Evolutionary conservation across 2,888 invertebrate genomes (phyloP).

Genomic region (Baccha elongata): DNA sequence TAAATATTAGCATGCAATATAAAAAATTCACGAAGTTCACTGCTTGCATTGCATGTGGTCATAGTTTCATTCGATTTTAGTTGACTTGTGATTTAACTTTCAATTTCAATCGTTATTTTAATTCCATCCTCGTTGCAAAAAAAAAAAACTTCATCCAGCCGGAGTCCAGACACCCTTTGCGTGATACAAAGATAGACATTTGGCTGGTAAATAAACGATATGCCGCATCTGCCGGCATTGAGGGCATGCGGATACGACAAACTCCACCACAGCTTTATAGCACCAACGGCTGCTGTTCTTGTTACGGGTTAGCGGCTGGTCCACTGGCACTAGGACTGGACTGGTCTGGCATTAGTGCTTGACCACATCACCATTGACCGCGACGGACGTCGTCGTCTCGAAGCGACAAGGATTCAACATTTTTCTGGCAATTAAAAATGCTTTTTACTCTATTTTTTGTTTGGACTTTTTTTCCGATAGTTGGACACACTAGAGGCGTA

Average conservation of each 20-base stretch:
- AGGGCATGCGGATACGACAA: slow-evolving; percentile 35
- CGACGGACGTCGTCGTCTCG: slow-evolving; percentile 6
- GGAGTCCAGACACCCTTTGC: slow-evolving; percentile 56
- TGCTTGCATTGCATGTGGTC: background rate
- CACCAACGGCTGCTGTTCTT: slow-evolving; percentile 6
- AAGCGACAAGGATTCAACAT: slow-evolving; percentile 65
- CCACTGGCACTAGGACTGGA: background rate
- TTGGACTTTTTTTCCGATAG: slow-evolving; percentile 2
- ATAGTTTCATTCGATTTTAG: slow-evolving; percentile 13
- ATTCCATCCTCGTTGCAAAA: background rate
- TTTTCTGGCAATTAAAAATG: slow-evolving; percentile 66
- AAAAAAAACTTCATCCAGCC: slow-evolving; percentile 13
- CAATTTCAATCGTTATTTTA: slow-evolving; percentile 45
- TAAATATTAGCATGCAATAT: no score
- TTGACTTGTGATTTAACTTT: slow-evolving; percentile 49
- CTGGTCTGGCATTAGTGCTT: slow-evolving; percentile 31
- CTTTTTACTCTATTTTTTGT: slow-evolving; percentile 38
- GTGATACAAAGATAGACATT: slow-evolving; percentile 56
- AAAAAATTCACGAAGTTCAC: background rate
- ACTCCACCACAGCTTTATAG: slow-evolving; percentile 4
- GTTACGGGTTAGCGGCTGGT: slow-evolving; percentile 13
- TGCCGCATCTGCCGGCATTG: slow-evolving; percentile 44
- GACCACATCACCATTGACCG: slow-evolving; percentile 45
- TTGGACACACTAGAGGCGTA: slow-evolving; percentile 47
- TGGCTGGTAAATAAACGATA: slow-evolving; percentile 40